Percentiles rank a stretch among this genome's conserved stretches.
These are phyloP conservation scores for Drepana arcuata DNA, from an alignment of 1,140 invertebrate genomes.

Conservation along the genomic window DNA sequence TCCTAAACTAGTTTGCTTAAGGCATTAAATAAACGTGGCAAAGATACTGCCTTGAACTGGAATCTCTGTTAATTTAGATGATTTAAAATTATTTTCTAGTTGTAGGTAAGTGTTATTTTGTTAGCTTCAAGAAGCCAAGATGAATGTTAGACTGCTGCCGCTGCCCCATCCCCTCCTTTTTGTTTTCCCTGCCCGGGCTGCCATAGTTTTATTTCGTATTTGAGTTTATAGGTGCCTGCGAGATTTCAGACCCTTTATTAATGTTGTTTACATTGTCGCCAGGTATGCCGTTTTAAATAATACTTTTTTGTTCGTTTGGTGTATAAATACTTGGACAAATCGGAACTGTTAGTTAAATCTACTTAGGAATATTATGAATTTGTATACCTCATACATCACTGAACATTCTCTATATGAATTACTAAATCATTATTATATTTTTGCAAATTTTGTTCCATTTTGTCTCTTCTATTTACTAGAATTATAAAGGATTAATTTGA, in stretches of 20 bases:
- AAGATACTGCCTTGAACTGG: slow-evolving; percentile 56
- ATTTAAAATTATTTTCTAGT: slow-evolving; percentile 54
- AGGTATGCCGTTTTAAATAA: slow-evolving; percentile 61
- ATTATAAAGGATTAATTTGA: too few species aligned
- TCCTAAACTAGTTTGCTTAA: slow-evolving; percentile 10
- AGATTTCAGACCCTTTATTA: slow-evolving; percentile 61
- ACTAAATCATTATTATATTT: too few species aligned
- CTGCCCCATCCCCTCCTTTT: slow-evolving; percentile 58
- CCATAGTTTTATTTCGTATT: slow-evolving; percentile 56
- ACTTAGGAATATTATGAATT: too few species aligned
- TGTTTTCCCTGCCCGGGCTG: slow-evolving; percentile 58
- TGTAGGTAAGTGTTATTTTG: slow-evolving; percentile 68
- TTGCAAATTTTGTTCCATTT: too few species aligned
- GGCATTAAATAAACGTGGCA: slow-evolving; percentile 19
- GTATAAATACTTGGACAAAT: too few species aligned
- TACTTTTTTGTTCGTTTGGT: slow-evolving; percentile 34
- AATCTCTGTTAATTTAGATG: slow-evolving; percentile 44
- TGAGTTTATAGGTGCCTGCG: slow-evolving; percentile 70
- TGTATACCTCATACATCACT: too few species aligned
- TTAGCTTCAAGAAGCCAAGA: slow-evolving; percentile 69
- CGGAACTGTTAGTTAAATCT: too few species aligned
- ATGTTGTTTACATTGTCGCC: slow-evolving; percentile 72
- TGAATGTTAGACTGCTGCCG: slow-evolving; percentile 69
- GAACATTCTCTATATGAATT: too few species aligned
- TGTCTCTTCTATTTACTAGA: too few species aligned